Base-by-base conservation (phyloP, 2,113 vertebrate species). In the Sylvilagus bachmani region DNA sequence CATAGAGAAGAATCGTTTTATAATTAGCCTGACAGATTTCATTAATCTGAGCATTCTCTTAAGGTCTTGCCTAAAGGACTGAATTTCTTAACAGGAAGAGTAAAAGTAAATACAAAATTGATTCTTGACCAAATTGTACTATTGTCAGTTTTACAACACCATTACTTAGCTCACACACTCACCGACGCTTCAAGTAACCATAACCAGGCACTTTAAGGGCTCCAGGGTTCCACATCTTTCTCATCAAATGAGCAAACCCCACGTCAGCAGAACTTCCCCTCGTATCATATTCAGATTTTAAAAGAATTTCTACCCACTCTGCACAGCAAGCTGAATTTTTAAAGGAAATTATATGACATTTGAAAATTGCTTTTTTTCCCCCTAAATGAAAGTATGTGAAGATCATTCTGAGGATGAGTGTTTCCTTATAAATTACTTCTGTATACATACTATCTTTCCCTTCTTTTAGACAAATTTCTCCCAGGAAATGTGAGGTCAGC, bases 81-180 rank as follows among this genome's bases (percentile, higher is more conserved):
- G 74, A 81, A 81, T 51, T 19, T 90, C 83, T 66, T 80, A 87
- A 67, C 49, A 86, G 44, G 51, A 67, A 87, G 61, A 94, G 9
- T 88, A 66, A 96, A 86, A 94, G 51, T 88, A 92, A 62, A 71
- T 66, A 89, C 66, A 55, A 92, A 92, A 75, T 62, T 67, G n/a
- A 94, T 77, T 85, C 67, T 84, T 91, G 62, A 73, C 67, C 9
- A 38, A 85, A 53, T 66, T 71, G 25, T 25, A 78, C 12, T 66
- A 24, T 33, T 9, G 31, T 62, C 27, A 36, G 51, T 55, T 94
- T 33, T 49, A 25, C 10, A 78, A 6, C 22, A 79, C 6, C 38
- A 25, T 38, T 24, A 83, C 33, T 70, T 51, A 12, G 19, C 11
- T 82, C 19, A 36, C 7, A 10, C 19, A 19, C 38, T 61, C 62